Evolutionary conservation across 1,140 invertebrate genomes (phyloP).

Genomic region (Trialeurodes vaporariorum): DNA sequence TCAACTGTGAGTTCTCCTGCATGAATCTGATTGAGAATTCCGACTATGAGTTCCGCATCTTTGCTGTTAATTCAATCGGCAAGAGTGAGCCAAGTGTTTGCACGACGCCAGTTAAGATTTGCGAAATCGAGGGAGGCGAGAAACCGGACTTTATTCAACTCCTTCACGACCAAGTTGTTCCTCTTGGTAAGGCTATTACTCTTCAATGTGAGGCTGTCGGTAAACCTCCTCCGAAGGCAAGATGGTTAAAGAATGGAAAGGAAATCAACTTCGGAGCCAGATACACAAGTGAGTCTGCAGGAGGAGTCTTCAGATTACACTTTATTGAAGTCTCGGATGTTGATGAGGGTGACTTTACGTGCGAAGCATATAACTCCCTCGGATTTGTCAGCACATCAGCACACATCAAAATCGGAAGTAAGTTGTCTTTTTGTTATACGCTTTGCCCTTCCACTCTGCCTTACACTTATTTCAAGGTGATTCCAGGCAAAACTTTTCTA

Average conservation of each 20-base stretch:
- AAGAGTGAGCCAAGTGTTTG: slow-evolving; percentile 78
- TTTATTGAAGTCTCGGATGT: slow-evolving; percentile 81
- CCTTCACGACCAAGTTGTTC: slow-evolving; percentile 62
- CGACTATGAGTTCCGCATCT: slow-evolving; percentile 87
- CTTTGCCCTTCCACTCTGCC: no score
- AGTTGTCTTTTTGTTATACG: slow-evolving; percentile 35
- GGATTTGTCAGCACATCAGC: slow-evolving; percentile 78
- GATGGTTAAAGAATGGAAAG: slow-evolving; percentile 88
- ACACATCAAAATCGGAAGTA: slow-evolving; percentile 76
- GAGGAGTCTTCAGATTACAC: slow-evolving; percentile 72
- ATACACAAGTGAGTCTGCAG: slow-evolving; percentile 59
- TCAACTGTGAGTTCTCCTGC: slow-evolving; percentile 66
- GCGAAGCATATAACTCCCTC: slow-evolving; percentile 84
- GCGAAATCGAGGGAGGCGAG: slow-evolving; percentile 74
- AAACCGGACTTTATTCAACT: slow-evolving; percentile 86
- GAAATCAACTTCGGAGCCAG: slow-evolving; percentile 57
- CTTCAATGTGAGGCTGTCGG: slow-evolving; percentile 74
- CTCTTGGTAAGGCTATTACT: slow-evolving; percentile 72
- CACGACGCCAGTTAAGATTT: slow-evolving; percentile 74
- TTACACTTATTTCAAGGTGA: no score
- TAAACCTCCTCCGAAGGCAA: slow-evolving; percentile 75
- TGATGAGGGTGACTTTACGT: slow-evolving; percentile 93
- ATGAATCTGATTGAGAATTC: slow-evolving; percentile 68
- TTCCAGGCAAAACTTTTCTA: no score
- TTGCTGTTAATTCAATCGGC: slow-evolving; percentile 70